A percentile compares a stretch with the other conserved stretches of the same genome.
phyloP scores from a whole-genome alignment of 2,888 invertebrate species.

The Nemapogon koenigi region DNA sequence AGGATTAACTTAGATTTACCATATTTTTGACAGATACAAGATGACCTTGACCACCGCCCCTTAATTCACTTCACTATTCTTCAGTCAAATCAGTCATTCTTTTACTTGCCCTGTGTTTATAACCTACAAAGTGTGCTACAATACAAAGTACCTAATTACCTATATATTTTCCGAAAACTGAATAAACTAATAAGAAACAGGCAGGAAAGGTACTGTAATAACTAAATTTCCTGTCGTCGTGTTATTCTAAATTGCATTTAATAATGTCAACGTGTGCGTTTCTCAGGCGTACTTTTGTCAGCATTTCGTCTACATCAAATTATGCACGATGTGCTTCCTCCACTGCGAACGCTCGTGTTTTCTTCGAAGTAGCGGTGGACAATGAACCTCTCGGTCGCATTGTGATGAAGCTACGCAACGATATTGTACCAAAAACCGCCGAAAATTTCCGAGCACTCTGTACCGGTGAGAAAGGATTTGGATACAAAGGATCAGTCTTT shows the following conservation, averaged over 20 bases:
- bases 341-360: conserved; percentile 66
- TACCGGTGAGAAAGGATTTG: conserved; percentile 67
- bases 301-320: conserved; percentile 48
- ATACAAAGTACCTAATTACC: too few species aligned
- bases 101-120: too few species aligned
- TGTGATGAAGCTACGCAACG: conserved; percentile 84
- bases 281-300: conserved; percentile 25
- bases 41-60: too few species aligned
- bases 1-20: too few species aligned
- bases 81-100: too few species aligned
- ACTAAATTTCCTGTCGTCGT: too few species aligned
- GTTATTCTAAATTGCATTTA: not conserved
- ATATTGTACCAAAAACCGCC: conserved; percentile 91
- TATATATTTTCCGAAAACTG: too few species aligned
- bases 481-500: conserved; percentile 90
- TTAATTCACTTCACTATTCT: too few species aligned
- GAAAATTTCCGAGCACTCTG: conserved; percentile 96
- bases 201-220: not conserved
- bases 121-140: too few species aligned
- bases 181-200: too few species aligned
- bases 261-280: not conserved
- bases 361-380: conserved; percentile 89
- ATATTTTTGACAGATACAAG: too few species aligned
- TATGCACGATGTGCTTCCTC: conserved; percentile 46
- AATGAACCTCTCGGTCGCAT: conserved; percentile 82